phyloP scores from a whole-genome alignment of 2,797 vertebrate genomes.

The Coregonus sp. region DNA sequence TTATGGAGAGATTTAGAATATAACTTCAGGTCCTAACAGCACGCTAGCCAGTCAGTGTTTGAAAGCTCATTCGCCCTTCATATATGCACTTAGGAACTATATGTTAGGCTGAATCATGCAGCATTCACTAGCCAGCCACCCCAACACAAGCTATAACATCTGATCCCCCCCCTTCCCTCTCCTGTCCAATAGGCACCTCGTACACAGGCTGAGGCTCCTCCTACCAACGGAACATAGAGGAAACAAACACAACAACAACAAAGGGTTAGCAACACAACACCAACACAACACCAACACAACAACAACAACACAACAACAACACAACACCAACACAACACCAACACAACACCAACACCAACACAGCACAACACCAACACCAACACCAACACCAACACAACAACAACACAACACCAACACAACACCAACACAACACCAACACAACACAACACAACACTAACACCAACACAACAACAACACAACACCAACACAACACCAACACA shows the following conservation, averaged over 20 bases:
- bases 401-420: no score
- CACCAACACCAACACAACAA: no score
- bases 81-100: background rate
- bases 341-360: no score
- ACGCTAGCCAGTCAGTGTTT: background rate
- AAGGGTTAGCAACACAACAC: slow-evolving; percentile 38
- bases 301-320: background rate
- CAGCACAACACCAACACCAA: no score
- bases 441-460: no score
- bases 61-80: background rate
- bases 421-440: no score
- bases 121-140: slow-evolving; percentile 21
- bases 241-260: slow-evolving; percentile 52
- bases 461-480: no score
- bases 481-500: no score
- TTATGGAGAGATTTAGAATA: no score
- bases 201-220: slow-evolving; percentile 78
- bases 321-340: slow-evolving; percentile 5
- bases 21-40: background rate
- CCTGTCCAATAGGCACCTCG: slow-evolving; percentile 73
- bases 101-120: slow-evolving; percentile 49
- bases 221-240: slow-evolving; percentile 70
- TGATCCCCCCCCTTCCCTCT: slow-evolving; percentile 47
- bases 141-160: slow-evolving; percentile 33
- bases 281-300: background rate